phyloP scores from a whole-genome alignment of 1,140 invertebrate genomes.

The Meteorus sp. region DNA sequence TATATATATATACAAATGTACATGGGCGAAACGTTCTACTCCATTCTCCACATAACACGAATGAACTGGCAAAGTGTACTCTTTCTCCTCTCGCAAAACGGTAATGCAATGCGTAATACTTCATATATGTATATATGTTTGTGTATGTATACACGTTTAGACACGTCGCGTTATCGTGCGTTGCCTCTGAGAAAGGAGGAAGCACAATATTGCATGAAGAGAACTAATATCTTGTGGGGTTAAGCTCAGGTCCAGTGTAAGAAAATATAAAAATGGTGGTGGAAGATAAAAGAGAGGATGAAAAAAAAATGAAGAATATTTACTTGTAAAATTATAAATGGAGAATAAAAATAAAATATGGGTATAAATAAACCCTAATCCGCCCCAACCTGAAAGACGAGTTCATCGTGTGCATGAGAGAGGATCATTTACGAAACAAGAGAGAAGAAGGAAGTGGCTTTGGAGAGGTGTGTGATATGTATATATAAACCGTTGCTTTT shows the following conservation, averaged over 20 bases:
- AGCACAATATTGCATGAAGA: conserved; percentile 14
- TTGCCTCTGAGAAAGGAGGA: conserved; percentile 22
- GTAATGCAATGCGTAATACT: conserved; percentile 4
- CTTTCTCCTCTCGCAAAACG: not conserved
- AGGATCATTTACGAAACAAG: conserved; percentile 5
- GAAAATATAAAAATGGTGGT: not conserved
- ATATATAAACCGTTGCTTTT: no score
- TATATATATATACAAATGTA: not conserved
- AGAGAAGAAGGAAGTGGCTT: no score
- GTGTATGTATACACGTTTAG: no score
- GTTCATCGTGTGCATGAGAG: conserved; percentile 11
- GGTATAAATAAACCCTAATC: conserved; percentile 27
- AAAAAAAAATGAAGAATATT: not conserved
- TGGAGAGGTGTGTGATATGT: no score
- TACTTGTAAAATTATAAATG: no score
- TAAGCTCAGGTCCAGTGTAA: conserved; percentile 21
- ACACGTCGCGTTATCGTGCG: conserved; percentile 22
- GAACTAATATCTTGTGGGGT: conserved; percentile 25
- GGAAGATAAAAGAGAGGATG: conserved; percentile 11
- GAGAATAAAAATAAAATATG: not conserved
- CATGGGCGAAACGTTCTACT: not conserved
- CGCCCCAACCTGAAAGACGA: conserved; percentile 30
- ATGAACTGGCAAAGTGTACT: not conserved
- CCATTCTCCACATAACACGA: not conserved
- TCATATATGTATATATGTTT: no score